These are phyloP conservation scores for Oryzias sinensis DNA, from an alignment of 2,797 vertebrate genomes.

Conservation along the genomic window DNA sequence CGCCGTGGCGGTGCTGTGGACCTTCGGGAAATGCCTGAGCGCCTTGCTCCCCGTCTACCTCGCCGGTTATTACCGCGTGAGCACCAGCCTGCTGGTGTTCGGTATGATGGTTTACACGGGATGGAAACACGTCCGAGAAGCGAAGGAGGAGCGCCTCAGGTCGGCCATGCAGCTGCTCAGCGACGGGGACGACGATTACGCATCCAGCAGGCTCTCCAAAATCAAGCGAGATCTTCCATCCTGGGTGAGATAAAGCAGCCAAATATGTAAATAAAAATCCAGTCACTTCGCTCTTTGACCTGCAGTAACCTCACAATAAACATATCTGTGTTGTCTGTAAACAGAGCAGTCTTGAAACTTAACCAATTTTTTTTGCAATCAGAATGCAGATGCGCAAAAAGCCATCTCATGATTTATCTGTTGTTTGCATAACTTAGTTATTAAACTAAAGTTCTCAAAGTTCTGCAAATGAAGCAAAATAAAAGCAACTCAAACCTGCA, in stretches of 20 bases:
- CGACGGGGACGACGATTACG: slow-evolving; percentile 69
- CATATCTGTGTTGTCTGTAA: no score
- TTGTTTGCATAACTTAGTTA: not conserved
- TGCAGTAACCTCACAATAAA: slow-evolving; percentile 2
- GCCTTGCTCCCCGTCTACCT: slow-evolving; percentile 82
- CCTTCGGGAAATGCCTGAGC: slow-evolving; percentile 81
- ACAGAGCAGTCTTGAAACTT: not conserved
- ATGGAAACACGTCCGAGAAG: slow-evolving; percentile 81
- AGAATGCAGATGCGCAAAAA: not conserved
- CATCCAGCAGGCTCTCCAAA: slow-evolving; percentile 47
- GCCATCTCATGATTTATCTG: no score
- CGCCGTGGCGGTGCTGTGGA: slow-evolving; percentile 77
- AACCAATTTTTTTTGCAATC: not conserved
- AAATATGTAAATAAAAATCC: not conserved
- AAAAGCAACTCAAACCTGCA: no score
- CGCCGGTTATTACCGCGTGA: slow-evolving; percentile 81
- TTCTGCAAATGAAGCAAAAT: not conserved
- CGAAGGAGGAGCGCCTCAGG: slow-evolving; percentile 73
- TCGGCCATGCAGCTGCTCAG: slow-evolving; percentile 70
- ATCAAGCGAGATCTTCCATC: slow-evolving; percentile 76
- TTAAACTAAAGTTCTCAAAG: not conserved
- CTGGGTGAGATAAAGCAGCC: slow-evolving; percentile 71
- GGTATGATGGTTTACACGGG: slow-evolving; percentile 83
- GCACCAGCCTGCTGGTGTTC: slow-evolving; percentile 76
- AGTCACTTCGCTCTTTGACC: not conserved